Percentiles rank a stretch among this genome's conserved stretches.
phyloP scores from a whole-genome alignment of 2,797 vertebrate genomes.

The Xiphorhynchus erythropygius region DNA sequence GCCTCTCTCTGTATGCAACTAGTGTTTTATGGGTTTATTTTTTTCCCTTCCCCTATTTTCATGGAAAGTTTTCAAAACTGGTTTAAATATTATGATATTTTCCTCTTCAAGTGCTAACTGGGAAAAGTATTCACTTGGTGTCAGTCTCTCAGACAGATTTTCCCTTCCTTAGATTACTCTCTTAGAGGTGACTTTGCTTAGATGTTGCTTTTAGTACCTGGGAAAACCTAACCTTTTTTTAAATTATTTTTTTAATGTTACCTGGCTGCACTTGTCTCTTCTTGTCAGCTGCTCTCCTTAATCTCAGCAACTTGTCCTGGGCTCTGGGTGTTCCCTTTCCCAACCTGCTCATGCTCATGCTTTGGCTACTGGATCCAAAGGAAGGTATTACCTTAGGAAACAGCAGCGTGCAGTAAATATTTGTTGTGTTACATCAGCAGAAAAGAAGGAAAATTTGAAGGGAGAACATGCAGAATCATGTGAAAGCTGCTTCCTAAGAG shows the following conservation, averaged over 20 bases:
- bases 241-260: background rate
- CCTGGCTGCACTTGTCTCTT: background rate
- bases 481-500: background rate
- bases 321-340: background rate
- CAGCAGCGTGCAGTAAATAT: background rate
- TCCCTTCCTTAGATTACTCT: conserved; percentile 28
- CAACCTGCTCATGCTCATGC: background rate
- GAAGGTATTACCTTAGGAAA: background rate
- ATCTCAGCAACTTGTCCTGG: background rate
- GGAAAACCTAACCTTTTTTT: background rate
- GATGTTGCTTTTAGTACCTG: background rate
- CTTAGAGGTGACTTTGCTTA: conserved; percentile 33
- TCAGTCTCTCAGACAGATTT: conserved; percentile 55
- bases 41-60: conserved; percentile 43
- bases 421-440: background rate
- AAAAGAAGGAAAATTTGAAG: background rate
- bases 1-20: conserved; percentile 71
- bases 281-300: background rate
- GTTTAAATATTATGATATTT: conserved; percentile 80
- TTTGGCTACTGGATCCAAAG: background rate
- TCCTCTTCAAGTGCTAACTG: conserved; percentile 71
- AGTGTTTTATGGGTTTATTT: conserved; percentile 27
- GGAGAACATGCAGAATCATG: background rate
- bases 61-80: conserved; percentile 77
- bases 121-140: conserved; percentile 45